Conservation (phyloP, 2,797 vertebrate species). For the Silurus lanzhouensis region DNA sequence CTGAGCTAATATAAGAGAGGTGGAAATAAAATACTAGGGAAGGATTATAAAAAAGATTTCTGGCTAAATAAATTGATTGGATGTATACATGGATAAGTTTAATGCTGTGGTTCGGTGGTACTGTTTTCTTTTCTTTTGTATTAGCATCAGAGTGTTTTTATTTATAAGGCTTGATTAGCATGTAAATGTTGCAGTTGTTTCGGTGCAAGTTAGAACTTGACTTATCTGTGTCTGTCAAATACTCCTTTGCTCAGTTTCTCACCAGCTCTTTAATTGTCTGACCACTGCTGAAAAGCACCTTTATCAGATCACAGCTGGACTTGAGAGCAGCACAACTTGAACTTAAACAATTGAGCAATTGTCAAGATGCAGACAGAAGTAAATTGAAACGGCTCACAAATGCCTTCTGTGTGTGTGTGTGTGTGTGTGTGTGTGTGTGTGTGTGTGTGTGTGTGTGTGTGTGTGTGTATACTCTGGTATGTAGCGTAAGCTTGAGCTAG, state of each 20-base stretch:
- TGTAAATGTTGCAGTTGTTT: neutral
- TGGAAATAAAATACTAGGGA: neutral
- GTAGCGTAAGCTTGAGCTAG: slow-evolving; percentile 22
- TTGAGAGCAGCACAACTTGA: slow-evolving; percentile 9
- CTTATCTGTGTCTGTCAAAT: neutral
- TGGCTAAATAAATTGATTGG: neutral
- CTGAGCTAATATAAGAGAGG: neutral
- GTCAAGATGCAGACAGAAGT: slow-evolving; percentile 48
- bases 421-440: slow-evolving; percentile 44
- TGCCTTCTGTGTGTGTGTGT: slow-evolving; percentile 47
- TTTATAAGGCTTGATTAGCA: neutral
- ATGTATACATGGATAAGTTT: neutral
- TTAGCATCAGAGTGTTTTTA: slow-evolving; percentile 3
- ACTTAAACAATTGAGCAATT: slow-evolving; percentile 48
- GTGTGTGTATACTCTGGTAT: slow-evolving; percentile 27
- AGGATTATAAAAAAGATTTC: neutral
- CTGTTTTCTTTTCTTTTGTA: neutral
- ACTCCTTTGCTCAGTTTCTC: neutral
- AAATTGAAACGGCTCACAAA: slow-evolving; percentile 47
- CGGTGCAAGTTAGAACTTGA: neutral
- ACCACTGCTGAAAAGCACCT: slow-evolving; percentile 41
- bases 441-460: slow-evolving; percentile 36
- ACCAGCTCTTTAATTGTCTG: slow-evolving; percentile 10
- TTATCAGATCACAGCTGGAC: slow-evolving; percentile 51
- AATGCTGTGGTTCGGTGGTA: neutral